Evolutionary conservation across 2,113 vertebrate genomes (phyloP), one percentile per base, ranked within the genome.

Genomic region (Gyps fulvus): DNA sequence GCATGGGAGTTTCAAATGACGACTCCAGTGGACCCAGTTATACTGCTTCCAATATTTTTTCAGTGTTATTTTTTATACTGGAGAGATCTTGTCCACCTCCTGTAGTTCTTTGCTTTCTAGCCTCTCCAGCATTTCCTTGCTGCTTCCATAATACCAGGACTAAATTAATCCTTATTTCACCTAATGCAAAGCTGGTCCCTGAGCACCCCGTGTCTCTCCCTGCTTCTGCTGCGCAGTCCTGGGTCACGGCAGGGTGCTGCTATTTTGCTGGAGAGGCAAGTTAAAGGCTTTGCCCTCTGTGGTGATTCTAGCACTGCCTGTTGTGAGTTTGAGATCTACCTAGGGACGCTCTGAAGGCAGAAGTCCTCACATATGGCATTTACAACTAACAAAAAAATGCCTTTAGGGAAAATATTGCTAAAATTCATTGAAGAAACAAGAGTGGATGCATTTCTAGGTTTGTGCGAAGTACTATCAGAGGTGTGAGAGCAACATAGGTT

Each of bases 221-320:
- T 79, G 25, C 8, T 80, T 93, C 65, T 89, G 22, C 32, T 85
- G 29, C 6, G 3, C 26, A 49, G 23, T 34, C 6, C 27, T 70
- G 36, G 10, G 36, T 70, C 67, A 62, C 0, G 0, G 11, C 13
- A 58, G 6, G 8, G 11, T 1, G 2, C 32, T 42, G 34, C 5
- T 70, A 1, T 61, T 65, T 89, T 57, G 11, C 18, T 45, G 13
- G 3, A 40, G 19, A 71, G 7, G 19, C 5, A 82, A 45, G 31
- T 16, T 42, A 27, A 66, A 84, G 36, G 6, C 7, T 65, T 70
- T 87, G 3, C 7, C 27, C 11, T 89, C 10, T 23, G 15, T 83
- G 36, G 18, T 36, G 43, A 55, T 4, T 29, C 36, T 77, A 34
- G 11, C 16, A 47, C 7, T 9, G 40, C 34, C 36, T 58, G 19